Evolutionary conservation across 2,113 vertebrate species (phyloP).

Genomic region (Channa argus): DNA sequence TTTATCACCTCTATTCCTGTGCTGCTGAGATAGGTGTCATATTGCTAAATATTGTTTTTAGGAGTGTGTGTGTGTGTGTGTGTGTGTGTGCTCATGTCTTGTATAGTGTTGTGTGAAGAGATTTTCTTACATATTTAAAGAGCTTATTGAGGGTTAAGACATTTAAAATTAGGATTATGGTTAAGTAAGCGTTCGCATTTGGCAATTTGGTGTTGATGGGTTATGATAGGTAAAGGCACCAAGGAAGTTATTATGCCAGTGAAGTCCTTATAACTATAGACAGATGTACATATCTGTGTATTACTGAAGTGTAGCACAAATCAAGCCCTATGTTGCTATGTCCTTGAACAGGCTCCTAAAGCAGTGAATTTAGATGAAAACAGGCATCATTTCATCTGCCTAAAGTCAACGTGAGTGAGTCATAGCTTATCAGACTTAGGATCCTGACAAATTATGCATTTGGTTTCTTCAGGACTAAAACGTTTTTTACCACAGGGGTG

Average conservation of each 20-base stretch:
- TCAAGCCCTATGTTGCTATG: constrained; percentile 43
- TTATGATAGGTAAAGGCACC: too few species aligned
- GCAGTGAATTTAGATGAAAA: constrained; percentile 34
- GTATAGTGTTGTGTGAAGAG: not conserved
- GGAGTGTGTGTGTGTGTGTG: constrained; percentile 1
- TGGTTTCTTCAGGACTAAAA: constrained; percentile 3
- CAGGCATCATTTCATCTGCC: constrained; percentile 42
- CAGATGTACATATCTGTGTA: constrained; percentile 13
- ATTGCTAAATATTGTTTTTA: constrained; percentile 52
- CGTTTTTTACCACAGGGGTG: constrained; percentile 2
- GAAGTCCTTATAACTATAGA: not conserved
- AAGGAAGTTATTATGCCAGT: not conserved
- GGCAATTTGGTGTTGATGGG: too few species aligned
- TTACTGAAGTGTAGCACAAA: constrained; percentile 37
- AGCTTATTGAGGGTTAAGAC: too few species aligned
- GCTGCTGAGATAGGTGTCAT: constrained; percentile 53
- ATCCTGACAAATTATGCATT: constrained; percentile 29
- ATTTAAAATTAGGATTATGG: too few species aligned
- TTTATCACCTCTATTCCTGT: constrained; percentile 67
- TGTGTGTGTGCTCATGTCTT: too few species aligned
- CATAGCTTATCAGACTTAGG: constrained; percentile 12
- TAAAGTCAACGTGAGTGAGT: constrained; percentile 46
- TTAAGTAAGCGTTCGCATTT: too few species aligned
- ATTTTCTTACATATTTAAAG: too few species aligned
- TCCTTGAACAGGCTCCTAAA: constrained; percentile 45